phyloP scores from a whole-genome alignment of 2,888 invertebrate genomes.

The Oligia fasciuncula region DNA sequence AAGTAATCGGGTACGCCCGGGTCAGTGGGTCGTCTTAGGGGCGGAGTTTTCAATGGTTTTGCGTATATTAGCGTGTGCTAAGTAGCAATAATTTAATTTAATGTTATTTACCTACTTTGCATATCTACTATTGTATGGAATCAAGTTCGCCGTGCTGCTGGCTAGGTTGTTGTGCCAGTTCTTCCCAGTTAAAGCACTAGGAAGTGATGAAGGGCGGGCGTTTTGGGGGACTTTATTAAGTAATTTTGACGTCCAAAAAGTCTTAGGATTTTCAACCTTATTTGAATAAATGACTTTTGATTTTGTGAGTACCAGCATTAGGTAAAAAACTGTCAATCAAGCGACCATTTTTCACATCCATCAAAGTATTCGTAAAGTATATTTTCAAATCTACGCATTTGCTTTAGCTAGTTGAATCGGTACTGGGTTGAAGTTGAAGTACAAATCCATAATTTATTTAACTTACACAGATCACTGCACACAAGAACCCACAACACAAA shows the following conservation, averaged over 20 bases:
- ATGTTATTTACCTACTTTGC: background rate
- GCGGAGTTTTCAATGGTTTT: background rate
- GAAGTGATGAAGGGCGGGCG: background rate
- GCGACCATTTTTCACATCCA: background rate
- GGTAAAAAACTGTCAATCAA: background rate
- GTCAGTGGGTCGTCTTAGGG: too few relatives aligned
- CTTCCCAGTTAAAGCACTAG: background rate
- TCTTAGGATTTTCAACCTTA: background rate
- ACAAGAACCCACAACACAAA: constrained; percentile 63
- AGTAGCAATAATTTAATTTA: background rate
- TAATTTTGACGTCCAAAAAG: background rate
- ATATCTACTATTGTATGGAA: background rate
- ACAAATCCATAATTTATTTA: constrained; percentile 25
- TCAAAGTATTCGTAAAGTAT: background rate
- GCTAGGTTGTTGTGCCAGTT: background rate
- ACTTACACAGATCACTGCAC: constrained; percentile 43
- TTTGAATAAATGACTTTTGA: background rate
- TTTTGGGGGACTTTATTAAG: background rate
- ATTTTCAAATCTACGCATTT: background rate
- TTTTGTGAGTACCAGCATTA: background rate
- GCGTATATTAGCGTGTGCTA: background rate
- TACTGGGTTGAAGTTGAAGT: background rate
- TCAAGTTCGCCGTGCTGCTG: background rate
- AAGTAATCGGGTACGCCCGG: background rate
- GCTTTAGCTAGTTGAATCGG: background rate